phyloP scores from a whole-genome alignment of 2,797 vertebrate genomes.

The Odontamblyopus rebecca region DNA sequence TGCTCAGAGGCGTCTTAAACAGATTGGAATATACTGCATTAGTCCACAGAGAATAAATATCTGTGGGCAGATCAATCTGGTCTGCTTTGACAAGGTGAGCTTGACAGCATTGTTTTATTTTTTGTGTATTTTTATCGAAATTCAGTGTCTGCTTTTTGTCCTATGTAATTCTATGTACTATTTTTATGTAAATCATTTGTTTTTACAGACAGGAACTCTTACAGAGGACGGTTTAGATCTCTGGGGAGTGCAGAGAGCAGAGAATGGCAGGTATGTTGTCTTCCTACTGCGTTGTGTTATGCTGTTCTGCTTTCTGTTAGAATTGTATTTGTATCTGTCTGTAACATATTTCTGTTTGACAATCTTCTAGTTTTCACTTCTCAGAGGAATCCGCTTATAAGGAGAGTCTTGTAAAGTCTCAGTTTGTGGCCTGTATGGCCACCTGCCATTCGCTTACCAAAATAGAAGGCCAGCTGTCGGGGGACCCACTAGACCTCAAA shows the following conservation, averaged over 20 bases:
- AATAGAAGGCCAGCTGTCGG: conserved; percentile 94
- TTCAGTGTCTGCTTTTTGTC: not conserved
- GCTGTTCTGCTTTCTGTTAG: too few relatives aligned
- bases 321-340: not conserved
- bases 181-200: not conserved
- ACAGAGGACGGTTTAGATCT: conserved; percentile 97
- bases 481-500: conserved; percentile 96
- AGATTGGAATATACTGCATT: conserved; percentile 94
- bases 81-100: conserved; percentile 96
- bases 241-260: conserved; percentile 91
- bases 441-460: conserved; percentile 97
- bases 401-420: conserved; percentile 88
- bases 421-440: conserved; percentile 97
- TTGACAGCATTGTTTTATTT: not conserved
- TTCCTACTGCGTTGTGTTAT: not conserved
- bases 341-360: not conserved
- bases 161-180: not conserved
- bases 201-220: conserved; percentile 90
- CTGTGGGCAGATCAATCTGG: conserved; percentile 95
- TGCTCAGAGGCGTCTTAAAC: conserved; percentile 90
- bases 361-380: conserved; percentile 81
- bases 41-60: conserved; percentile 98
- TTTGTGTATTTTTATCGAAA: not conserved
- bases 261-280: conserved; percentile 80
- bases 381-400: conserved; percentile 88